Percentiles rank a stretch among this genome's conserved stretches.
Evolutionary conservation across 1,140 invertebrate genomes (phyloP).

Genomic region (Centruroides vittatus): DNA sequence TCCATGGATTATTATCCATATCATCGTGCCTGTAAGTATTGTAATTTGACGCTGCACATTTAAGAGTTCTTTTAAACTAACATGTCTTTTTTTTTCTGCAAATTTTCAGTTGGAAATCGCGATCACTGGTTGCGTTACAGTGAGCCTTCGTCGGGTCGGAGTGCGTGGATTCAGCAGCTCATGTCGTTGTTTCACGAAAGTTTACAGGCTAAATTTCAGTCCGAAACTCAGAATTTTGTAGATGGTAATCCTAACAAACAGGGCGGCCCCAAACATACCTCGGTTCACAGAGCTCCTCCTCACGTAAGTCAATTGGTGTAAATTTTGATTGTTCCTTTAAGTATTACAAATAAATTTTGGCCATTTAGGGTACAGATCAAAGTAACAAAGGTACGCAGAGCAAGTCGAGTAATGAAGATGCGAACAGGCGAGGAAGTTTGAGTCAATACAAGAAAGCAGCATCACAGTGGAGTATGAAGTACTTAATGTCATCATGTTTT

Average conservation of each 20-base stretch:
- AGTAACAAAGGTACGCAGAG: too few relatives aligned
- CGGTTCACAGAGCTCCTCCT: neutral
- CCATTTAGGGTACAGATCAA: too few relatives aligned
- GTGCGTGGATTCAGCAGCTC: slow-evolving; percentile 31
- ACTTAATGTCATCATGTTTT: slow-evolving; percentile 19
- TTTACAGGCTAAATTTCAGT: slow-evolving; percentile 2
- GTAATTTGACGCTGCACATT: slow-evolving; percentile 1
- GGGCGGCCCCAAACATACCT: slow-evolving; percentile 5
- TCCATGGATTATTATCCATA: slow-evolving; percentile 95
- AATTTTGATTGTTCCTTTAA: too few relatives aligned
- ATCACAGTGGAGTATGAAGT: slow-evolving; percentile 10
- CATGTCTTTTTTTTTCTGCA: neutral
- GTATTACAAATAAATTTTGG: too few relatives aligned
- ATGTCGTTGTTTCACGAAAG: slow-evolving; percentile 27
- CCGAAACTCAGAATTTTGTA: neutral
- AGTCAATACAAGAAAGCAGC: too few relatives aligned
- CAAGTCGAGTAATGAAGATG: too few relatives aligned
- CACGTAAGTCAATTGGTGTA: neutral
- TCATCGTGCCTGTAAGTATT: slow-evolving; percentile 54
- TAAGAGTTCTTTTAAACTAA: slow-evolving; percentile 20
- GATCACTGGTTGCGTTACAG: slow-evolving; percentile 61
- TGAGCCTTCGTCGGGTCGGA: slow-evolving; percentile 29
- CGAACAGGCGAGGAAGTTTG: too few relatives aligned
- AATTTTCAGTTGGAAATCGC: slow-evolving; percentile 45
- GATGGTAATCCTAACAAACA: neutral